These are phyloP conservation scores for Stomatorhinus walkeri DNA, from an alignment of 2,797 vertebrate genomes.

Conservation along the genomic window DNA sequence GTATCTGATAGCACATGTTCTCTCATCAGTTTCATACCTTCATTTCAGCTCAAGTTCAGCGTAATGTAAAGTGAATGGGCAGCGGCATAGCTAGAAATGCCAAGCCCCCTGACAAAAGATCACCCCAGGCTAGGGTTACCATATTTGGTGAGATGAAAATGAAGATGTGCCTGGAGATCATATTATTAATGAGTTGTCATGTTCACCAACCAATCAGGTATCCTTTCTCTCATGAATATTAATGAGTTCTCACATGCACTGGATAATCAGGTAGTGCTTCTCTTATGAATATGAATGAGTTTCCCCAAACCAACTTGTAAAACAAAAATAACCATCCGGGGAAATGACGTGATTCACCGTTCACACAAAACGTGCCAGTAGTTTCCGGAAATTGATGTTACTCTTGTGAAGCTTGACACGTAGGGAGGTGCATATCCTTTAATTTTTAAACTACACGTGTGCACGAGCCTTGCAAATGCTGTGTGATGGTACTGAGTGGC, in stretches of 20 bases:
- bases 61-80: not conserved
- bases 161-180: not conserved
- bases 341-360: not conserved
- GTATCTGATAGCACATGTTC: not conserved
- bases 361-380: not conserved
- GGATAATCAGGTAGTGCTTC: not conserved
- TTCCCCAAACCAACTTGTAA: not conserved
- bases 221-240: not conserved
- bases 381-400: not conserved
- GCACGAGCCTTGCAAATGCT: not conserved
- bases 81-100: not conserved
- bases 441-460: not conserved
- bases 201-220: not conserved
- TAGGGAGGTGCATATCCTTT: not conserved
- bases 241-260: not conserved
- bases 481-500: not conserved
- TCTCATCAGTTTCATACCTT: not conserved
- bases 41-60: not conserved
- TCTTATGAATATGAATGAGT: not conserved
- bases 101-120: not conserved
- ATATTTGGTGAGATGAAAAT: not conserved
- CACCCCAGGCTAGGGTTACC: not conserved
- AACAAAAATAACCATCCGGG: not conserved
- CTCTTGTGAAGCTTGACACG: not conserved
- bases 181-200: not conserved